Evolutionary conservation across 53 echinoderm and acorn worm species (phyloP).

Genomic region (Glandiceps talaboti): DNA sequence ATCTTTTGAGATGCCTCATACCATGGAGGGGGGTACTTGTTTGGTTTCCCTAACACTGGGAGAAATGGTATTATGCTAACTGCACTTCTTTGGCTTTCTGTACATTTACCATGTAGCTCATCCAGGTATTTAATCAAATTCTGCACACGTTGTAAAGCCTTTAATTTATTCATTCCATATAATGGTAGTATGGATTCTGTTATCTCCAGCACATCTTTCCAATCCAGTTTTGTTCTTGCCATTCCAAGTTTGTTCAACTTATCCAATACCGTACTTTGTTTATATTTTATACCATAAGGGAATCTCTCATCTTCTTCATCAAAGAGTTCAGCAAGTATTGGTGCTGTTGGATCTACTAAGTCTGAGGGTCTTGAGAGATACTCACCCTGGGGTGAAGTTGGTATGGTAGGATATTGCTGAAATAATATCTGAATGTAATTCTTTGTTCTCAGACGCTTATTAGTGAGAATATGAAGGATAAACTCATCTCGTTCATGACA

Average conservation of each 20-base stretch:
- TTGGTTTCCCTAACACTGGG: slow-evolving; percentile 25
- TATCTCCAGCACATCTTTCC: slow-evolving; percentile 31
- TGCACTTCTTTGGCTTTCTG: slow-evolving; percentile 1
- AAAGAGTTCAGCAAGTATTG: slow-evolving; percentile 1
- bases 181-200: slow-evolving; percentile 13
- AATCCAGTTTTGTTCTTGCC: slow-evolving; percentile 13
- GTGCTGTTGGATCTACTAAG: slow-evolving; percentile 12
- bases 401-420: slow-evolving; percentile 11
- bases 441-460: background rate
- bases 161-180: no score
- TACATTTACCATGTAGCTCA: background rate
- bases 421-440: slow-evolving; percentile 17
- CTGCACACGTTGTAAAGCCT: background rate
- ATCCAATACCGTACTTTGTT: no score
- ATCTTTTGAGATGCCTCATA: background rate
- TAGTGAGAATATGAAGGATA: background rate
- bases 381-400: slow-evolving; percentile 23
- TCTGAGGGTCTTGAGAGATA: slow-evolving; percentile 11
- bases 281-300: slow-evolving; percentile 31
- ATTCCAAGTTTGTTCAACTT: slow-evolving; percentile 24
- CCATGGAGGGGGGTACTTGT: slow-evolving; percentile 14
- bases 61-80: slow-evolving; percentile 23
- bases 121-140: slow-evolving; percentile 7
- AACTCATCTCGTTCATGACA: background rate
- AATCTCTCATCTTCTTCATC: slow-evolving; percentile 24